phyloP scores from a whole-genome alignment of 1,140 invertebrate species.

The Rhysida immarginata region DNA sequence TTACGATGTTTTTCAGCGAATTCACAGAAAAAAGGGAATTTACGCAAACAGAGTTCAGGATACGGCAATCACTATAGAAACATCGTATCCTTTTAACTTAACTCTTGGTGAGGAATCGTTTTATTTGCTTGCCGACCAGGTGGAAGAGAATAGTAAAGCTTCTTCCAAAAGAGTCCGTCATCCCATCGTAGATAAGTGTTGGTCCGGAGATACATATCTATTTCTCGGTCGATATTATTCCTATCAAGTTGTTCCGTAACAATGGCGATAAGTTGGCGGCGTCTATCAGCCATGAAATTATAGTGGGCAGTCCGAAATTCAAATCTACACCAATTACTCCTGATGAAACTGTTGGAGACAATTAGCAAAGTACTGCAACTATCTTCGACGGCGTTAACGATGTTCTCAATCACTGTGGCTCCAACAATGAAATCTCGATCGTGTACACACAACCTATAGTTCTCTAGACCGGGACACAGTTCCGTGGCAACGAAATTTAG shows the following conservation, averaged over 20 bases:
- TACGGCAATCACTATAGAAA: no score
- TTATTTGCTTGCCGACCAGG: no score
- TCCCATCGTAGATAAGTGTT: not conserved
- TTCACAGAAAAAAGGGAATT: no score
- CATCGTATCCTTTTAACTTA: no score
- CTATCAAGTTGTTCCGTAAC: not conserved
- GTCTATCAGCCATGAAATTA: not conserved
- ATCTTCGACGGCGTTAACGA: slow-evolving; percentile 3
- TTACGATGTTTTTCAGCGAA: no score
- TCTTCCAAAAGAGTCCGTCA: no score
- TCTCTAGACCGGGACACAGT: no score
- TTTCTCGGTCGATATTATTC: not conserved
- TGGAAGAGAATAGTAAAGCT: no score
- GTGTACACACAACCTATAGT: slow-evolving; percentile 11
- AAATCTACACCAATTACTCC: slow-evolving; percentile 11
- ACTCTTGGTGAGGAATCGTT: no score
- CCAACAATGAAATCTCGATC: slow-evolving; percentile 12
- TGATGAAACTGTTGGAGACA: slow-evolving; percentile 8
- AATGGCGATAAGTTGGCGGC: not conserved
- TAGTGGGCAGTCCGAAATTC: slow-evolving; percentile 15
- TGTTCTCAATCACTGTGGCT: slow-evolving; percentile 6
- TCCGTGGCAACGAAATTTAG: no score
- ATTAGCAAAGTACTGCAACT: no score
- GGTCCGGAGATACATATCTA: not conserved
- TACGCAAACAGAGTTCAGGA: no score